Base-by-base conservation (phyloP, 2,888 invertebrate species). In the Cenopis cana region DNA sequence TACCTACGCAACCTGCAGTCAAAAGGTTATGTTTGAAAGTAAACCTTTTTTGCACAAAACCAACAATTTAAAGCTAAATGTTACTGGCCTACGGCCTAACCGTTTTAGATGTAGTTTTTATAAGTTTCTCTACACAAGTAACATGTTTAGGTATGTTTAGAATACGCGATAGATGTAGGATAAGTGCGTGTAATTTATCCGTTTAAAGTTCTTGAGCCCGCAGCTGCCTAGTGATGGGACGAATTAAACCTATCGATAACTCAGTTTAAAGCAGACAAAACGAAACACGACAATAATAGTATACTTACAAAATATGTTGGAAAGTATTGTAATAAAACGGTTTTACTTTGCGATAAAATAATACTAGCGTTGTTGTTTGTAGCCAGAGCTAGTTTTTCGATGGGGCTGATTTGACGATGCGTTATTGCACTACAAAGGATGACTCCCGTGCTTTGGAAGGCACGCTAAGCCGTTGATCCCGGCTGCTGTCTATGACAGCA, bases 121-220 rank as follows among this genome's bases (percentile, higher is more conserved):
- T 12, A 14, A 18, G 56, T 20, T 24, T 18, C 18, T 64, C 57
- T 64, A 54, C 57, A 60, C 46, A 65, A 65, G 59, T 65, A 54
- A 56, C 24, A 62, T 10, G 62, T n/a, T 56, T 50, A 50, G 62
- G n/a, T 12, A 41, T 38, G 29, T 60, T 56, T 71, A 38, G 36
- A 65, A 46, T 59, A 20, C 38, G 20, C 54, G 12, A 52, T 70
- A 61, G 70, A 71, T 71, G 60, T 36, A 49, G 24, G 36, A 60
- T 71, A 60, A 66, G 54, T 70, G 49, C 54, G 54, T 59, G 36
- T 60, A 70, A 60, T 66, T 54, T 29, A 60, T 71, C 70, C 60
- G 49, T 52, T 66, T 38, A 49, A 54, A 66, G 55, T 59, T 29
- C 38, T 55, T 52, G 54, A 50, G 46, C 11, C 8, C 9, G 38